These are phyloP conservation scores for Aphidoletes aphidimyza DNA, from an alignment of 2,888 invertebrate genomes.

Conservation along the genomic window DNA sequence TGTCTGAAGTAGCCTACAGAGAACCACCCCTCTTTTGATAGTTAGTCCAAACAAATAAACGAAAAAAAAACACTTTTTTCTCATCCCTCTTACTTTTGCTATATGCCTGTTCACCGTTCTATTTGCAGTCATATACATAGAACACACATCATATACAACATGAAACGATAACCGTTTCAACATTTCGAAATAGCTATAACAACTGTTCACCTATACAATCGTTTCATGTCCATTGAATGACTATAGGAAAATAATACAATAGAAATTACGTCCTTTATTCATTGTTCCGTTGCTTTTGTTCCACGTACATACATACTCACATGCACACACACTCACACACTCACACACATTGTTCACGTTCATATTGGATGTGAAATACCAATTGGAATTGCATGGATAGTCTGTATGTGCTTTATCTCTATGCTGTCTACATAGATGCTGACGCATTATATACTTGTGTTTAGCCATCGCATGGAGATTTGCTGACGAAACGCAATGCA, in stretches of 20 bases:
- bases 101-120: constrained; percentile 9
- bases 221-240: constrained; percentile 20
- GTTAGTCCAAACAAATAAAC: not conserved
- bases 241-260: constrained; percentile 39
- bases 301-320: constrained; percentile 14
- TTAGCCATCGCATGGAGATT: constrained; percentile 15
- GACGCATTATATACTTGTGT: constrained; percentile 15
- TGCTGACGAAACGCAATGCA: constrained; percentile 6
- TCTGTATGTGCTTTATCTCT: not conserved
- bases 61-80: not conserved
- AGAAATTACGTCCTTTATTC: constrained; percentile 51
- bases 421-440: not conserved
- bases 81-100: constrained; percentile 41
- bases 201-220: constrained; percentile 45
- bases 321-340: not conserved
- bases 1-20: constrained; percentile 37
- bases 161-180: not conserved
- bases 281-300: constrained; percentile 19
- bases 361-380: constrained; percentile 36
- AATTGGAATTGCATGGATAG: constrained; percentile 15
- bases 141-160: not conserved
- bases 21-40: constrained; percentile 32
- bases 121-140: not conserved
- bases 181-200: constrained; percentile 16
- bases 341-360: not conserved